Conservation (phyloP, 1,140 invertebrate genomes). For the Formica selysi region DNA sequence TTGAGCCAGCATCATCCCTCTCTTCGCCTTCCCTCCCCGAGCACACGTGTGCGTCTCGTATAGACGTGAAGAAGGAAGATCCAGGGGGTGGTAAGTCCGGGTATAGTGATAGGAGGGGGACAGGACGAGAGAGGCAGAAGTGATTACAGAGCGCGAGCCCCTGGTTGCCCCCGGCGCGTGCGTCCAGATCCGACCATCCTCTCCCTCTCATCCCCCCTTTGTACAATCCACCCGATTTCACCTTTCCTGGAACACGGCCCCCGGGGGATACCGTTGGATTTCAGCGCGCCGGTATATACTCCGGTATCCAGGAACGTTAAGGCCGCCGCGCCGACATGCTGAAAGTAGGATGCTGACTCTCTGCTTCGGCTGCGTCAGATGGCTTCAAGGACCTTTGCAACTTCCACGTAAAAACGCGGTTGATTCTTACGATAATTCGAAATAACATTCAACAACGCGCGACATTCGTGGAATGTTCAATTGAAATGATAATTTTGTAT, state of each 20-base stretch:
- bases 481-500: background rate
- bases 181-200: slow-evolving; percentile 78
- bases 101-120: background rate
- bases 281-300: slow-evolving; percentile 59
- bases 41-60: slow-evolving; percentile 64
- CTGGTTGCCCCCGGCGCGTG: slow-evolving; percentile 86
- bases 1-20: slow-evolving; percentile 44
- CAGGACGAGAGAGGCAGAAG: slow-evolving; percentile 48
- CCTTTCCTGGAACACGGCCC: slow-evolving; percentile 73
- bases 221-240: slow-evolving; percentile 73
- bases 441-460: background rate
- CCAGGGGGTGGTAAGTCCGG: background rate
- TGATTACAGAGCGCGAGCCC: slow-evolving; percentile 85
- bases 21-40: slow-evolving; percentile 22
- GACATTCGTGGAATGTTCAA: background rate
- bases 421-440: slow-evolving; percentile 12
- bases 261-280: slow-evolving; percentile 66
- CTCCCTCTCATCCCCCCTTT: slow-evolving; percentile 9
- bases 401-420: background rate
- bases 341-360: slow-evolving; percentile 16
- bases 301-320: slow-evolving; percentile 55
- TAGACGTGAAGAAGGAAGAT: background rate
- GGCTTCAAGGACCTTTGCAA: slow-evolving; percentile 71
- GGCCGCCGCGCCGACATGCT: slow-evolving; percentile 58
- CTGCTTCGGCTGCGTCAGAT: slow-evolving; percentile 66